Percentiles rank a stretch among this genome's conserved stretches.
These are phyloP conservation scores for Mastomys natalensis DNA, from an alignment of 2,113 vertebrate species.

Conservation along the genomic window DNA sequence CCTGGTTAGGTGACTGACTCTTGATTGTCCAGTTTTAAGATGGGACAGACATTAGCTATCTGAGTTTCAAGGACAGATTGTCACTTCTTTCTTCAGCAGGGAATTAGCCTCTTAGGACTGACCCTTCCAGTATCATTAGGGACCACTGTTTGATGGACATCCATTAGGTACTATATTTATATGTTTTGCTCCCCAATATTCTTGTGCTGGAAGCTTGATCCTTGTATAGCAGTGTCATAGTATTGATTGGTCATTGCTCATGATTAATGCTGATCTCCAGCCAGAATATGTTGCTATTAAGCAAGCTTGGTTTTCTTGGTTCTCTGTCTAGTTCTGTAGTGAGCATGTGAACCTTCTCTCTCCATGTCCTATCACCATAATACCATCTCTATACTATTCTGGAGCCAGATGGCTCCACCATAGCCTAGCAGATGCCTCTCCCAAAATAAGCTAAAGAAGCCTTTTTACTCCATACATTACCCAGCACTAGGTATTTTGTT, in stretches of 20 bases:
- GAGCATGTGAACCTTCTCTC: neutral
- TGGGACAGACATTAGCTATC: neutral
- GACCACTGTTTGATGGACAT: neutral
- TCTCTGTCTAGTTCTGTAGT: neutral
- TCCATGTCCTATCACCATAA: neutral
- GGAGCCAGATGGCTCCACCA: neutral
- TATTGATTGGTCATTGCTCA: neutral
- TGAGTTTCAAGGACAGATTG: neutral
- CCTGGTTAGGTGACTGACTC: neutral
- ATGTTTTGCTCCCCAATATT: neutral
- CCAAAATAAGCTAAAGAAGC: neutral
- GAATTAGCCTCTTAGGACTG: neutral
- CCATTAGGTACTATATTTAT: neutral
- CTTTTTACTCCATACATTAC: neutral
- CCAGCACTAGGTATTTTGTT: neutral
- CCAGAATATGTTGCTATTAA: neutral
- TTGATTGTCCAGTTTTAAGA: neutral
- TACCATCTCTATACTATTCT: neutral
- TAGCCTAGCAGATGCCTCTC: neutral
- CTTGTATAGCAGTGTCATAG: neutral
- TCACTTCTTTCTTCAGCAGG: neutral
- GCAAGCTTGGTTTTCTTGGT: neutral
- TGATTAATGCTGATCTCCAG: neutral
- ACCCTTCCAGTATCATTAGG: rapidly evolving
- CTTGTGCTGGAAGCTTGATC: neutral